phyloP scores from a whole-genome alignment of 2,797 vertebrate genomes.

The Anniella stebbinsi region DNA sequence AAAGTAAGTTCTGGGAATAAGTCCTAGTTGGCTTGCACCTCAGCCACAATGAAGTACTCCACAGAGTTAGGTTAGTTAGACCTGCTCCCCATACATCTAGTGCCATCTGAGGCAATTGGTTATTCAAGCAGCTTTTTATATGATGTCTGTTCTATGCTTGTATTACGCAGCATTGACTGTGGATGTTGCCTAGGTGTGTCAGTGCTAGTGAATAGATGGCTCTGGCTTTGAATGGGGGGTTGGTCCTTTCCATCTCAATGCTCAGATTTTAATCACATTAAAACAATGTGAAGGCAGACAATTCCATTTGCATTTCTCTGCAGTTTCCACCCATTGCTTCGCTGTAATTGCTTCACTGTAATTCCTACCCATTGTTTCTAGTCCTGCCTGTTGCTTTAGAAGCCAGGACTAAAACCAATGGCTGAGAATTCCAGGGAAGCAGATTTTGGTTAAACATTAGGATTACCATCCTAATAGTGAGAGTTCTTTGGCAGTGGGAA shows the following conservation, averaged over 20 bases:
- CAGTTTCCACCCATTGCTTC: too few species aligned
- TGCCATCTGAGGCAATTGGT: background rate
- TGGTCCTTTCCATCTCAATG: background rate
- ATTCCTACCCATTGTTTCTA: too few species aligned
- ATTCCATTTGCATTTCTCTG: background rate
- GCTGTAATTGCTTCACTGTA: too few species aligned
- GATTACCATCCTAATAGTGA: too few species aligned
- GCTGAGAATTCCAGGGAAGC: too few species aligned
- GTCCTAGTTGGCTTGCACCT: background rate
- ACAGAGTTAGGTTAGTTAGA: background rate
- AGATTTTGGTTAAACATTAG: too few species aligned
- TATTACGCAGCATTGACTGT: background rate
- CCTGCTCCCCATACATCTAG: background rate
- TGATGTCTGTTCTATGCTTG: background rate
- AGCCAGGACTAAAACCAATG: too few species aligned
- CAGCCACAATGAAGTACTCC: background rate
- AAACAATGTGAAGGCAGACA: background rate
- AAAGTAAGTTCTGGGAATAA: background rate
- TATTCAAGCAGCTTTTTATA: background rate
- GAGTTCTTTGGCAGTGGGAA: too few species aligned
- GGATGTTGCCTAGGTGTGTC: background rate
- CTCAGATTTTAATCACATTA: background rate
- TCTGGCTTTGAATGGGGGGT: background rate
- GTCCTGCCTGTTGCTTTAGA: too few species aligned
- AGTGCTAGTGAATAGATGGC: background rate